Evolutionary conservation across 2,797 vertebrate genomes (phyloP), one percentile per base, ranked within the genome.

Genomic region (Sphaeramia orbicularis): DNA sequence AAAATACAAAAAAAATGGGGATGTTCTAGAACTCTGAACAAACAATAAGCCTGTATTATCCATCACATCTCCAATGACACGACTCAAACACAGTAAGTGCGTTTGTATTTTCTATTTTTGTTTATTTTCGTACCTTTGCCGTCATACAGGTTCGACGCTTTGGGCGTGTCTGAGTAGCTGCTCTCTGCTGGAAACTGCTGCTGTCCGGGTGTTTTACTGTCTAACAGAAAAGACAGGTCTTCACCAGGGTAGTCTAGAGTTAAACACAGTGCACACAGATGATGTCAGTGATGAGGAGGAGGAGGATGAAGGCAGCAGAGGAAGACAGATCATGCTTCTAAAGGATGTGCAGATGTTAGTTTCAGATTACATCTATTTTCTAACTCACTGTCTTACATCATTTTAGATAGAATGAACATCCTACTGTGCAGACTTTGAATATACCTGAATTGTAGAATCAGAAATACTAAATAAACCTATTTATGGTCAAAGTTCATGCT

Each of bases 191-290:
- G 51, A 32, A 81, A 93, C 74, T 88, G 91, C 85, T 89, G 87
- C 58, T 91, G 92, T 62, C 53, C 79, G 0, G 81, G 55, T 10
- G 50, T 66, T 91, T 91, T 94, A 70, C 89, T 91, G 89, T 95
- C 93, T 92, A 94, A 94, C 85, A 94, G 88, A 91, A 95, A 94
- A 89, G 94, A 95, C 83, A 94, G 91, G 85, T 95, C 94, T 93
- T 95, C 94, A 90, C 91, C 93, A 92, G 79, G 87, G 86, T 81
- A 91, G 88, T 95, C 94, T 95, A 89, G 72, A 87, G 87, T 90
- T 70, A 85, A 71, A 90, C 84, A 89, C 65, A 70, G 37, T 78
- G 9, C 7, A 35, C 32, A 35, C 62, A 71, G 76, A 38, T 4
- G 51, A 24, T 37, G 60, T 61, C 12, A 67, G 51, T 0, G 61